Evolutionary conservation across 2,113 vertebrate genomes (phyloP).

Genomic region (Aspidoscelis tigris): DNA sequence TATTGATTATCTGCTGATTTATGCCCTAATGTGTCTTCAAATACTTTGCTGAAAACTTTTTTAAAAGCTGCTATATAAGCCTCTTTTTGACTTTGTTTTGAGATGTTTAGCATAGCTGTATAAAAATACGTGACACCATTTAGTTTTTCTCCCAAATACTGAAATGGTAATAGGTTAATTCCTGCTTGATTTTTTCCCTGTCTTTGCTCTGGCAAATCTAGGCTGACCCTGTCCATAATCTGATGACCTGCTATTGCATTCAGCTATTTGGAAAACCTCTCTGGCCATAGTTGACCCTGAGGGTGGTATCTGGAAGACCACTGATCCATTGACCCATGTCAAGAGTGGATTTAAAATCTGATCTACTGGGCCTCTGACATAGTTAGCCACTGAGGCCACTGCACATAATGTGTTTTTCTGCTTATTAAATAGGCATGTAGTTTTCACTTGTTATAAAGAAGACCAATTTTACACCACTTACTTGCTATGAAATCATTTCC

Average conservation of each 20-base stretch:
- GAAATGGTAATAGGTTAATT: conserved; percentile 92
- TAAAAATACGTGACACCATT: conserved; percentile 71
- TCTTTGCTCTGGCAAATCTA: conserved; percentile 85
- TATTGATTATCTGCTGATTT: neutral
- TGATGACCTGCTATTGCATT: conserved; percentile 87
- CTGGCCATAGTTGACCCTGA: conserved; percentile 76
- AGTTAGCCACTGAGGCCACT: conserved; percentile 70
- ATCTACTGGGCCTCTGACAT: conserved; percentile 83
- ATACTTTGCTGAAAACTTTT: conserved; percentile 49
- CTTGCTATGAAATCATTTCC: conserved; percentile 74
- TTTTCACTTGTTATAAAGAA: conserved; percentile 59
- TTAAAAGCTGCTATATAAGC: conserved; percentile 52
- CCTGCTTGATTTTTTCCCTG: conserved; percentile 82
- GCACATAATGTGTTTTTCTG: conserved; percentile 72
- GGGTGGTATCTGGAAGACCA: conserved; percentile 79
- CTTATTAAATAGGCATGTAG: conserved; percentile 65
- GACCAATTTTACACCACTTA: conserved; percentile 78
- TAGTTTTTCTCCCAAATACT: conserved; percentile 80
- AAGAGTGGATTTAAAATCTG: conserved; percentile 86
- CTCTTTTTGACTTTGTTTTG: conserved; percentile 52
- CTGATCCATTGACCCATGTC: conserved; percentile 91
- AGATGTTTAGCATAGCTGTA: conserved; percentile 67
- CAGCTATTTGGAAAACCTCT: conserved; percentile 74
- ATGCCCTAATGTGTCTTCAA: conserved; percentile 46
- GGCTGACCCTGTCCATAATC: conserved; percentile 87